phyloP scores from a whole-genome alignment of 2,888 invertebrate genomes.

The Ichneumon xanthorius region DNA sequence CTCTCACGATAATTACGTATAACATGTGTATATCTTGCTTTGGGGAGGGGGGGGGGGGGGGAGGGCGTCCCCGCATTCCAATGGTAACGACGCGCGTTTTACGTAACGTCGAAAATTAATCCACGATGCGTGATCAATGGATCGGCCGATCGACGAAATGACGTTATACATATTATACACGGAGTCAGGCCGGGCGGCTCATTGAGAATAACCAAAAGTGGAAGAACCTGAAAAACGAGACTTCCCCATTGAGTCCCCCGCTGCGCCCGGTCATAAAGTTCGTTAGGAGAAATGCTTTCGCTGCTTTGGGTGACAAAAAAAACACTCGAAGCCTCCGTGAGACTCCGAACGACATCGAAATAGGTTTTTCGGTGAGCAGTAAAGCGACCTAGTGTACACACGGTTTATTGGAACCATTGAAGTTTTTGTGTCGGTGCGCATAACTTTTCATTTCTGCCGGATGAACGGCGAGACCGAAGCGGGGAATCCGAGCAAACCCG shows the following conservation, averaged over 20 bases:
- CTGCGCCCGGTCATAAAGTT: slow-evolving; percentile 55
- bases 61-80: slow-evolving; percentile 25
- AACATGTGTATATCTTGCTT: neutral
- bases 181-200: slow-evolving; percentile 13
- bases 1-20: neutral
- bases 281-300: slow-evolving; percentile 65
- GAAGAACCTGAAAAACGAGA: slow-evolving; percentile 68
- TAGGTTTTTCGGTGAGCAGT: slow-evolving; percentile 53
- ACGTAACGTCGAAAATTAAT: slow-evolving; percentile 22
- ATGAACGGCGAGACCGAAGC: too few species aligned
- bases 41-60: neutral
- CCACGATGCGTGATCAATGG: slow-evolving; percentile 4
- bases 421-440: slow-evolving; percentile 24
- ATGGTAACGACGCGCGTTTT: slow-evolving; percentile 14
- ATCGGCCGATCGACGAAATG: slow-evolving; percentile 16
- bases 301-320: slow-evolving; percentile 6
- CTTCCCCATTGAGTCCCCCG: slow-evolving; percentile 29
- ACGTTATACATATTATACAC: slow-evolving; percentile 38
- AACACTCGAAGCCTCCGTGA: slow-evolving; percentile 9
- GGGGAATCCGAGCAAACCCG: neutral
- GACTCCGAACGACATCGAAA: slow-evolving; percentile 14
- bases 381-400: slow-evolving; percentile 42
- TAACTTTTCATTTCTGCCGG: slow-evolving; percentile 31
- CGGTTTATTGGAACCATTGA: slow-evolving; percentile 54
- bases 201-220: slow-evolving; percentile 58